These are phyloP conservation scores for Tyria jacobaeae DNA, from an alignment of 2,888 invertebrate species.

Conservation along the genomic window DNA sequence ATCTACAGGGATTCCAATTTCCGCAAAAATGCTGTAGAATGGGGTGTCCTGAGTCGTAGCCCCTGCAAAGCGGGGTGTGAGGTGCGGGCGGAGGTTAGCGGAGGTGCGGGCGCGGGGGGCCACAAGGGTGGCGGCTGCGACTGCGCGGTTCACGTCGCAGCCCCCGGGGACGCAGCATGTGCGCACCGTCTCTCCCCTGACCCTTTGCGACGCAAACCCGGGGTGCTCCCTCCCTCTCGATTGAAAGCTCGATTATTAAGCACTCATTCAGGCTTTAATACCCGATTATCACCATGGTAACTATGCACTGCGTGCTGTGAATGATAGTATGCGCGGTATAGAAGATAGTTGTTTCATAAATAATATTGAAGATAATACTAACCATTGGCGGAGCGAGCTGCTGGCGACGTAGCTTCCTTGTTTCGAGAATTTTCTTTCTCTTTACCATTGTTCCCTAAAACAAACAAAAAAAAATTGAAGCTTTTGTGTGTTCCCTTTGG, in stretches of 20 bases:
- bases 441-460: conserved; percentile 90
- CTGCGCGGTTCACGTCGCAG: conserved; percentile 63
- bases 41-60: conserved; percentile 66
- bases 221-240: conserved; percentile 54
- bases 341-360: conserved; percentile 9
- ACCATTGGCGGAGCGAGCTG: conserved; percentile 89
- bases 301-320: conserved; percentile 39
- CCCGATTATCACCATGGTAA: conserved; percentile 70
- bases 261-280: conserved; percentile 75
- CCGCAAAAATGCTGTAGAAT: conserved; percentile 76
- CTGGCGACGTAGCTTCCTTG: conserved; percentile 90
- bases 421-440: conserved; percentile 88
- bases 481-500: background rate
- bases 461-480: conserved; percentile 60
- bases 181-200: conserved; percentile 56
- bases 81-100: conserved; percentile 48
- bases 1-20: conserved; percentile 76
- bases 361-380: conserved; percentile 56
- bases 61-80: conserved; percentile 73
- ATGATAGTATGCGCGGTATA: conserved; percentile 37
- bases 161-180: conserved; percentile 69
- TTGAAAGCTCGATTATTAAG: conserved; percentile 73
- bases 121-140: conserved; percentile 64
- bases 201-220: conserved; percentile 48
- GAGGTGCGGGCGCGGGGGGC: conserved; percentile 31